Evolutionary conservation across 1,140 invertebrate genomes (phyloP).

Genomic region (Drosophila ananassae): DNA sequence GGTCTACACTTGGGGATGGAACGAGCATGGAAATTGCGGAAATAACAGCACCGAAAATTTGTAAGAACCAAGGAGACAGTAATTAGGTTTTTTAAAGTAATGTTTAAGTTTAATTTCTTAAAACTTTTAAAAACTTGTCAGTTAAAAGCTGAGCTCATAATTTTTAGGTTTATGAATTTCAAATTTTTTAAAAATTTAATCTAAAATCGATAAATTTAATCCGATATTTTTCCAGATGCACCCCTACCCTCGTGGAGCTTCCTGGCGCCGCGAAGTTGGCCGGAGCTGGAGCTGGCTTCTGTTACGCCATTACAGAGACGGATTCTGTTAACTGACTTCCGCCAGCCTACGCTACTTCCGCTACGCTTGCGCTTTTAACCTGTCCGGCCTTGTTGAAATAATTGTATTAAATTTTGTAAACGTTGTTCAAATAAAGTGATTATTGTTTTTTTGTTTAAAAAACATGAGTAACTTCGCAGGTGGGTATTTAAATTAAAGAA

Average conservation of each 20-base stretch:
- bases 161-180: no score
- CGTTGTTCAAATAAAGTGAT: conserved; percentile 20
- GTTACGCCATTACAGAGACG: conserved; percentile 69
- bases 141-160: no score
- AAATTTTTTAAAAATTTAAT: neutral
- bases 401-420: conserved; percentile 7
- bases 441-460: conserved; percentile 20
- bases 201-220: conserved; percentile 1
- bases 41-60: conserved; percentile 85
- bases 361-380: conserved; percentile 1
- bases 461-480: neutral
- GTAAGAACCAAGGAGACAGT: conserved; percentile 1
- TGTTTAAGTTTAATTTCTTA: no score
- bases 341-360: neutral
- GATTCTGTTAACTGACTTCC: conserved; percentile 9
- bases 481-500: neutral
- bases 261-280: conserved; percentile 62
- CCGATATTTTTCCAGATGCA: conserved; percentile 52
- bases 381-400: neutral
- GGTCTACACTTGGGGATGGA: conserved; percentile 94
- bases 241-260: conserved; percentile 57
- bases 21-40: conserved; percentile 95
- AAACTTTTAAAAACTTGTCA: no score
- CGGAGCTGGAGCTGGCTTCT: conserved; percentile 78
- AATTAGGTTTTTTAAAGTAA: no score